Conservation (phyloP, 2,113 vertebrate species). For the Tragelaphus scriptus region DNA sequence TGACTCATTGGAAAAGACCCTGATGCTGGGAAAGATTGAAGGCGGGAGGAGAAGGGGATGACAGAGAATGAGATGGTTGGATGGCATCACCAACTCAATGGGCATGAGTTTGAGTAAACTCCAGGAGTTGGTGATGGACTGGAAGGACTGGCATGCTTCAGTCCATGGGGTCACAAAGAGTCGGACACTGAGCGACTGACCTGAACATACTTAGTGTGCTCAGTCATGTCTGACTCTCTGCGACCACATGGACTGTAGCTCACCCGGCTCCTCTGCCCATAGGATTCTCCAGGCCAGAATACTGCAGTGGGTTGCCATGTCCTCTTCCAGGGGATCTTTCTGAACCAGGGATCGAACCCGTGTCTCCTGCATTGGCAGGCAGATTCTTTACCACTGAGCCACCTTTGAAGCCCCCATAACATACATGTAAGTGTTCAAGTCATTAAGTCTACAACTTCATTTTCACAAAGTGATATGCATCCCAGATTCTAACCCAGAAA, state of each 20-base stretch:
- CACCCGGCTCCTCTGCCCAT: background rate
- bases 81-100: background rate
- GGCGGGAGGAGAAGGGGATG: background rate
- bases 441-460: background rate
- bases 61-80: background rate
- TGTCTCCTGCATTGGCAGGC: background rate
- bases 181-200: rapidly evolving
- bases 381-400: background rate
- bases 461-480: background rate
- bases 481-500: background rate
- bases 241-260: background rate
- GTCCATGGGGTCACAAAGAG: background rate
- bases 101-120: background rate
- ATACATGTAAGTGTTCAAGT: background rate
- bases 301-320: background rate
- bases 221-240: background rate
- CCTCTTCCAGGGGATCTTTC: background rate
- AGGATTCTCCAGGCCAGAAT: background rate
- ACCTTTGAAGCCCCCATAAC: background rate
- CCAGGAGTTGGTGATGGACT: background rate
- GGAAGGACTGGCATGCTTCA: background rate
- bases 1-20: background rate
- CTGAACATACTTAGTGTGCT: background rate
- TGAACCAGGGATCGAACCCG: background rate
- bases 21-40: background rate